phyloP scores from a whole-genome alignment of 2,113 vertebrate genomes.

The Odocoileus hemionus region DNA sequence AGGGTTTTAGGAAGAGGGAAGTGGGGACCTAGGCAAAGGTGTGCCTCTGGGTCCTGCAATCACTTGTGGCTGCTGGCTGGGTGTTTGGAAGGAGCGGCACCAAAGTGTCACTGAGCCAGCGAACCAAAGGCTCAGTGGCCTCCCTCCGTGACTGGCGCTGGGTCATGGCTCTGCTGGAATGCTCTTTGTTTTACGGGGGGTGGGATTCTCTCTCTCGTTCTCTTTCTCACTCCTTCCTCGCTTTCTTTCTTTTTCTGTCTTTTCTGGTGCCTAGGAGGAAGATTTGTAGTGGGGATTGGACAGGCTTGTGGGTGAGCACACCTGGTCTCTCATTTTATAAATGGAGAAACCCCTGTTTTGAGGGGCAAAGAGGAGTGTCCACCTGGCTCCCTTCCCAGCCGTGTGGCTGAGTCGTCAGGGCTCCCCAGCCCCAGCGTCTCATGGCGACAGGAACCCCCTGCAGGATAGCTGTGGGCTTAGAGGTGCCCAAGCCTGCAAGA shows the following conservation, averaged over 20 bases:
- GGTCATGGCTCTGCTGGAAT: background rate
- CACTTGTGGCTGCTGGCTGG: background rate
- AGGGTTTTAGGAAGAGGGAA: background rate
- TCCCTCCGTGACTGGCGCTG: fast-evolving
- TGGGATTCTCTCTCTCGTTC: too few relatives aligned
- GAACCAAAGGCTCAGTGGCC: background rate
- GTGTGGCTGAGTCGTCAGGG: fast-evolving
- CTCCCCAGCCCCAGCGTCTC: background rate
- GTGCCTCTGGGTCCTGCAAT: background rate
- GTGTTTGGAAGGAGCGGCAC: background rate
- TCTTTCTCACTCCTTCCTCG: background rate
- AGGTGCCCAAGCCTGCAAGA: background rate
- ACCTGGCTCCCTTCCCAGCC: background rate
- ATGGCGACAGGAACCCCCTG: background rate
- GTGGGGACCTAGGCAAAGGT: too few relatives aligned
- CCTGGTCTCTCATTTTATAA: background rate
- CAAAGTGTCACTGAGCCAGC: background rate
- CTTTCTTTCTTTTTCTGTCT: background rate
- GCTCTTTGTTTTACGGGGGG: too few relatives aligned
- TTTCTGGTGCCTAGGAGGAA: background rate
- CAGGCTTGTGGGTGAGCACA: background rate
- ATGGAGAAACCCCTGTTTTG: background rate
- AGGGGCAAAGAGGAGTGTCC: background rate
- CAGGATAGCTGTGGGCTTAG: background rate
- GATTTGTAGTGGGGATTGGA: too few relatives aligned